phyloP scores from a whole-genome alignment of 2,888 invertebrate species.

The Phorcus lineatus region DNA sequence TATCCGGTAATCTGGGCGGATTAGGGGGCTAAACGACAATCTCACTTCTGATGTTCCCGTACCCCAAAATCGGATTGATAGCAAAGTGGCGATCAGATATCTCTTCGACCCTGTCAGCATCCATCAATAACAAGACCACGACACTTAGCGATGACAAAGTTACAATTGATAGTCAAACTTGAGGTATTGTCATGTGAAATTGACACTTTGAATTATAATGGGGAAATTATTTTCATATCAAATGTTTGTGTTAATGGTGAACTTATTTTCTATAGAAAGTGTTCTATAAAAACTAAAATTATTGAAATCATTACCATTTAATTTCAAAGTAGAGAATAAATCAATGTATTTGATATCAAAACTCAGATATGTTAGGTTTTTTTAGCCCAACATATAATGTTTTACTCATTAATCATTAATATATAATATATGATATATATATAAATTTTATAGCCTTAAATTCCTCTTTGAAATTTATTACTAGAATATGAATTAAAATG shows the following conservation, averaged over 20 bases:
- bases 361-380: too few relatives aligned
- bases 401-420: too few relatives aligned
- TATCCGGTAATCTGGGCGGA: slow-evolving; percentile 22
- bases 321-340: too few relatives aligned
- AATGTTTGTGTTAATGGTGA: neutral
- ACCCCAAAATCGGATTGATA: slow-evolving; percentile 22
- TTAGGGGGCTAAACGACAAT: slow-evolving; percentile 30
- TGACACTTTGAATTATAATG: neutral
- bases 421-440: too few relatives aligned
- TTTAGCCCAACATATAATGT: too few relatives aligned
- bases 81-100: slow-evolving; percentile 15
- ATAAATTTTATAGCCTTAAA: too few relatives aligned
- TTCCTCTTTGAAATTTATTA: too few relatives aligned
- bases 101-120: neutral
- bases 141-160: slow-evolving; percentile 13
- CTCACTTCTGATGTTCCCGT: slow-evolving; percentile 6
- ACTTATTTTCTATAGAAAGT: too few relatives aligned
- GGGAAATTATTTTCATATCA: neutral
- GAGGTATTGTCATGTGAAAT: neutral
- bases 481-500: too few relatives aligned
- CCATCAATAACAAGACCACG: slow-evolving; percentile 15
- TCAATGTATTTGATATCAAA: too few relatives aligned
- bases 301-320: too few relatives aligned
- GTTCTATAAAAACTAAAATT: too few relatives aligned
- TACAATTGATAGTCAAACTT: neutral